A percentile compares a stretch with the other conserved stretches of the same genome.
These are phyloP conservation scores for Elephantulus edwardii DNA, from an alignment of 2,113 vertebrate genomes.

Conservation along the genomic window DNA sequence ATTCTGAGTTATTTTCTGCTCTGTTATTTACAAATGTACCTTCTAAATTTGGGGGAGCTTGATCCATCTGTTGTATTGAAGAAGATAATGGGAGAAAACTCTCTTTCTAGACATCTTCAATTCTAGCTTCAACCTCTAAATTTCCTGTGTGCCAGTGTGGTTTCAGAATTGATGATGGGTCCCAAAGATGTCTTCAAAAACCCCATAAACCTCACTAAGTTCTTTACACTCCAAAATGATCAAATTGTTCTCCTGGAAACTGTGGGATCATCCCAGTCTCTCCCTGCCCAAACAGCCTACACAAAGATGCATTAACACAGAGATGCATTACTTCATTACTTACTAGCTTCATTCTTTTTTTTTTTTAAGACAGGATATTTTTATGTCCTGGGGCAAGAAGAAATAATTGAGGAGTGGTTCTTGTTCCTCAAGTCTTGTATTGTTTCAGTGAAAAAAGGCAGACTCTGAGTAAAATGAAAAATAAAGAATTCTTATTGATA, in stretches of 20 bases:
- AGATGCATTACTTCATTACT: too few relatives aligned
- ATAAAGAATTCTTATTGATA: too few relatives aligned
- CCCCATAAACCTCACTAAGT: neutral
- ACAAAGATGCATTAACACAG: neutral
- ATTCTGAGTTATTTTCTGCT: neutral
- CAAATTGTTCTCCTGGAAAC: neutral
- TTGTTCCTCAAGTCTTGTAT: too few relatives aligned
- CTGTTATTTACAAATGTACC: neutral
- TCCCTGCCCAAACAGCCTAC: accelerated
- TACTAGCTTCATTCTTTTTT: too few relatives aligned
- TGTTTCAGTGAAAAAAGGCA: too few relatives aligned
- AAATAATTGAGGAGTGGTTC: neutral
- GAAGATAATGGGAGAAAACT: neutral
- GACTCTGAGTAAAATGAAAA: too few relatives aligned
- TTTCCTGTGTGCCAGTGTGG: neutral
- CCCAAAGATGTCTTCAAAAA: neutral
- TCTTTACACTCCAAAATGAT: neutral
- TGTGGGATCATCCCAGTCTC: neutral
- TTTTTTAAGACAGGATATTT: neutral
- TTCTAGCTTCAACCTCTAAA: neutral
- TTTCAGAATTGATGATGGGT: neutral
- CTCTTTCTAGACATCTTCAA: neutral
- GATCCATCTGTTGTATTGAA: accelerated
- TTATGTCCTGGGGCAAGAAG: neutral
- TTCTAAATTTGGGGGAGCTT: neutral